Percentiles rank a stretch among this genome's conserved stretches.
Evolutionary conservation across 2,113 vertebrate genomes (phyloP).

Genomic region (Colistium nudipinnis): DNA sequence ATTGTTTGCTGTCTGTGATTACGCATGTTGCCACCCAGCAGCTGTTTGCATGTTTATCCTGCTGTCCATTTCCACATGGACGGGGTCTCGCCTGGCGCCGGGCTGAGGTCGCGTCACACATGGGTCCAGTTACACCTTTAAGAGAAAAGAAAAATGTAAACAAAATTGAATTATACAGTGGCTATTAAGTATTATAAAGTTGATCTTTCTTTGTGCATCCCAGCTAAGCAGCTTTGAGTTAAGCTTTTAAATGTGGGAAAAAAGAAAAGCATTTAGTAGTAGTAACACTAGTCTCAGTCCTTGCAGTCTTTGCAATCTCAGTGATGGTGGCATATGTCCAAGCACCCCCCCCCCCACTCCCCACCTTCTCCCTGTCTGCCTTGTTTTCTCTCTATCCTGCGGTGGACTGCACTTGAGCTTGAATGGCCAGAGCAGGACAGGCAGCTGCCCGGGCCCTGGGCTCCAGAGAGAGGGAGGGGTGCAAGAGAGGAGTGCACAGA

Average conservation of each 20-base stretch:
- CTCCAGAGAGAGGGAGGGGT: conserved; percentile 38
- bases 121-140: not conserved
- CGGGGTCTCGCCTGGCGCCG: conserved; percentile 55
- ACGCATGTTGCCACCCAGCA: conserved; percentile 69
- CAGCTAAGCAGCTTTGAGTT: not conserved
- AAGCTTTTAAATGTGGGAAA: not conserved
- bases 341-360: conserved; percentile 13
- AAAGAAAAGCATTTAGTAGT: conserved; percentile 11
- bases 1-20: conserved; percentile 74
- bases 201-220: not conserved
- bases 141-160: not conserved
- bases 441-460: conserved; percentile 72
- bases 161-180: not conserved
- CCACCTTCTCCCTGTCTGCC: conserved; percentile 44
- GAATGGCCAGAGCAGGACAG: conserved; percentile 73
- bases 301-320: conserved; percentile 32
- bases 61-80: conserved; percentile 43
- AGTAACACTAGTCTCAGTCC: not conserved
- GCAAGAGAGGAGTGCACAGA: conserved; percentile 10
- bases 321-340: conserved; percentile 74
- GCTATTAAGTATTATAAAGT: not conserved
- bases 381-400: conserved; percentile 51
- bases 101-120: conserved; percentile 55
- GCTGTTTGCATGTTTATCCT: conserved; percentile 75
- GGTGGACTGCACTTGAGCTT: conserved; percentile 81